These are phyloP conservation scores for Neosalanx taihuensis DNA, from an alignment of 2,797 vertebrate species.

Conservation along the genomic window DNA sequence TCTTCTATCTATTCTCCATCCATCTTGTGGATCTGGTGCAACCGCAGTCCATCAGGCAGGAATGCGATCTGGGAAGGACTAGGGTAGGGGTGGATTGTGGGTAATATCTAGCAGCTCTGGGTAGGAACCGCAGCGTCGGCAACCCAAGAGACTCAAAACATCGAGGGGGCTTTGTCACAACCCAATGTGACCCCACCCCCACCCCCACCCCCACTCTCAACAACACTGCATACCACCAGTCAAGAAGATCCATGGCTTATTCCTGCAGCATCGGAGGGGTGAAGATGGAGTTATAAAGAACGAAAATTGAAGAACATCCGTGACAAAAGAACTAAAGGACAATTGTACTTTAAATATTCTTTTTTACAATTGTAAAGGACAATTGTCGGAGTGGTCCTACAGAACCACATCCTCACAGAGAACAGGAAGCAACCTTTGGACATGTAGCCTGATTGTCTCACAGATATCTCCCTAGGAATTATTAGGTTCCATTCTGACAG, in stretches of 20 bases:
- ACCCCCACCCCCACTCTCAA: no score
- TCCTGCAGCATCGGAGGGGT: not conserved
- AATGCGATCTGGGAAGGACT: constrained; percentile 7
- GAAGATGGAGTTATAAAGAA: not conserved
- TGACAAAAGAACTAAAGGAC: constrained; percentile 60
- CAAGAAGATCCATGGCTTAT: not conserved
- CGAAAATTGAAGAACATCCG: not conserved
- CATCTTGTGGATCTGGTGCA: constrained; percentile 11
- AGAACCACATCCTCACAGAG: constrained; percentile 79
- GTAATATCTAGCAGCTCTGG: not conserved
- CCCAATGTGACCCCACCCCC: no score
- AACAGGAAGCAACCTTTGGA: constrained; percentile 75
- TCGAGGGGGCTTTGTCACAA: not conserved
- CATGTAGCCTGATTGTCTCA: constrained; percentile 43
- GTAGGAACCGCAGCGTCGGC: no score
- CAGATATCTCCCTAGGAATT: not conserved
- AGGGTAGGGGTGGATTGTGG: not conserved
- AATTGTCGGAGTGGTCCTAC: constrained; percentile 75
- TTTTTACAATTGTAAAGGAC: constrained; percentile 42
- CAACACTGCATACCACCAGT: no score
- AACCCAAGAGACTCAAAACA: not conserved
- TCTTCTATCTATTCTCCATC: not conserved
- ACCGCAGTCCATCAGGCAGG: constrained; percentile 21
- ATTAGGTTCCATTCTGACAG: not conserved
- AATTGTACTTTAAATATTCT: constrained; percentile 50